Percentiles rank a stretch among this genome's conserved stretches.
These are phyloP conservation scores for Ormyrus pomaceus DNA, from an alignment of 2,888 invertebrate species.

Conservation along the genomic window DNA sequence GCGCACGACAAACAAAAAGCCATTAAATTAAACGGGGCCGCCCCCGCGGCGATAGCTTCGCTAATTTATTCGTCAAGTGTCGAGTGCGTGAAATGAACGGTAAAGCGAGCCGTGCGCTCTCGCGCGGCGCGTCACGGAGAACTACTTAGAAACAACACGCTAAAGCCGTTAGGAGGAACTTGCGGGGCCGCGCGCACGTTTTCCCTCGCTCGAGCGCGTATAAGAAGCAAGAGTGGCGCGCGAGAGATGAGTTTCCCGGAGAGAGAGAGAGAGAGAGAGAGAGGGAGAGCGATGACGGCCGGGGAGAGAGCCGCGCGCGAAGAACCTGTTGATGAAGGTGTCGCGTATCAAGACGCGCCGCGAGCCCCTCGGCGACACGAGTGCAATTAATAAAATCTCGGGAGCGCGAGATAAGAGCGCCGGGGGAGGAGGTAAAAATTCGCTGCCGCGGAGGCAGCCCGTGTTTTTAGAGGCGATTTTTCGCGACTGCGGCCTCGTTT, in stretches of 20 bases:
- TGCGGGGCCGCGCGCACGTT: not conserved
- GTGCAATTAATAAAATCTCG: constrained; percentile 47
- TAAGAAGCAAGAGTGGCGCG: not conserved
- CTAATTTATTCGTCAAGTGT: too few species aligned
- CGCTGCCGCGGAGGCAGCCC: not conserved
- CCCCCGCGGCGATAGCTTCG: too few species aligned
- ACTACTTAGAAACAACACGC: too few species aligned
- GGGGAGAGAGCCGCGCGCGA: constrained; percentile 9
- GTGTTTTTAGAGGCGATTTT: constrained; percentile 22
- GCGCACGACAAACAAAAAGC: too few species aligned
- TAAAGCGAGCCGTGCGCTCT: too few species aligned
- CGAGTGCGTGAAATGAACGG: too few species aligned
- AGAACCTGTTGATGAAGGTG: constrained; percentile 53
- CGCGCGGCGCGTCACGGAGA: too few species aligned
- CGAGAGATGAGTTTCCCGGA: not conserved
- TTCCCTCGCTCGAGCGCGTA: not conserved
- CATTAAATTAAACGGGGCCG: too few species aligned
- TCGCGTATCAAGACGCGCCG: constrained; percentile 16
- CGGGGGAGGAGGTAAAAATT: constrained; percentile 11
- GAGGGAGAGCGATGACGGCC: constrained; percentile 2
- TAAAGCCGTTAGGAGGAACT: not conserved
- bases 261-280: constrained; percentile 4
- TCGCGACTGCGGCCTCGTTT: constrained; percentile 26
- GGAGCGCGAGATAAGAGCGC: not conserved
- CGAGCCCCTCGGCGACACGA: not conserved